Base-by-base conservation (phyloP, 2,888 invertebrate species). In the Thera obeliscata region DNA sequence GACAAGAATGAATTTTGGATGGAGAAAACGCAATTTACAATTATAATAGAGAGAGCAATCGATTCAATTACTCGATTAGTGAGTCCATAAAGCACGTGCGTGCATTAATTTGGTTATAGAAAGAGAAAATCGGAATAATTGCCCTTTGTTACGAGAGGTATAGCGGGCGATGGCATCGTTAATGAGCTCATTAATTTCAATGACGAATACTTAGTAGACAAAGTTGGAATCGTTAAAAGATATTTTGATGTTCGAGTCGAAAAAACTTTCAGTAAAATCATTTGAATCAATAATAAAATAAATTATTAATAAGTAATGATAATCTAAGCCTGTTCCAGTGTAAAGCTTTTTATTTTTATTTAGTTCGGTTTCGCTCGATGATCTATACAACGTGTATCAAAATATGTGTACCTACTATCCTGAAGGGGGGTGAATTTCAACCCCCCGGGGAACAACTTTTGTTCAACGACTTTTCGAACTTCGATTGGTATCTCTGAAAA, bases 91-190 rank as follows among this genome's bases (percentile, higher is more conserved):
- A 75, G 82, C 83, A 86, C 87, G 87, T 80, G 85, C 78, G 66
- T 66, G 81, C 84, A 89, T 90, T 86, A 87, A 87, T 88, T 88
- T 87, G 85, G 87, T 87, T 77, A 84, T 80, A 77, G 80, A 75
- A 73, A 77, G 85, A 84, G 88, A 88, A 90, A 88, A 87, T 84
- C 73, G 73, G 83, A 85, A 87, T 89, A 88, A 89, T 90, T 88
- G 86, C 83, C 78, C 78, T 73, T 82, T 84, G 76, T 73, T 73
- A 41, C 70, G 58, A 64, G 69, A 49, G 64, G 62, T 71, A 71
- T 67, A 46, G 71, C 70, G 71, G 71, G 71, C 69, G 70, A 67
- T 71, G 55, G 56, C 38, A 36, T 54, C 66, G 69, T 71, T 74
- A 76, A 76, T 72, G 72, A 79, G 78, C 78, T 82, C 81, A 81